A percentile compares a stretch with the other conserved stretches of the same genome.
phyloP scores from a whole-genome alignment of 2,113 vertebrate species.

The Chaetops frenatus region DNA sequence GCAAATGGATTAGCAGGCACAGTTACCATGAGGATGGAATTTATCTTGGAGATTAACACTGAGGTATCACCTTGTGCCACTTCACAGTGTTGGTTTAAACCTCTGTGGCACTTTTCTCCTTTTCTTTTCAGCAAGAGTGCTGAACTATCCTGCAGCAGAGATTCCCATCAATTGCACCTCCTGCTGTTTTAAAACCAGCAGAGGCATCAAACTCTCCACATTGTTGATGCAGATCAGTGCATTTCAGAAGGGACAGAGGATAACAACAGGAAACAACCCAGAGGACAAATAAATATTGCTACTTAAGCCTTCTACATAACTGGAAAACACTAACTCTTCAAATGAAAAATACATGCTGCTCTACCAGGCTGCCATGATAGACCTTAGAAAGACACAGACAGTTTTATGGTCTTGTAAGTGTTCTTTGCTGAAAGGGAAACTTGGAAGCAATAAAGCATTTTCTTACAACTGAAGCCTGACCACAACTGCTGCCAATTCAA shows the following conservation, averaged over 20 bases:
- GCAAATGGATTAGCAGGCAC: background rate
- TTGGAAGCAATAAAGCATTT: slow-evolving; percentile 47
- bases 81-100: background rate
- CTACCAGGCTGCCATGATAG: background rate
- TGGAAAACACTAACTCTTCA: background rate
- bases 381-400: background rate
- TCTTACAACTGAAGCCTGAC: slow-evolving; percentile 26
- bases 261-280: background rate
- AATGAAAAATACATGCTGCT: background rate
- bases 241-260: background rate
- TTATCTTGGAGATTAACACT: background rate
- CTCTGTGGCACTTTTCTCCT: background rate
- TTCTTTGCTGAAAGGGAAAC: slow-evolving; percentile 25
- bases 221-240: background rate
- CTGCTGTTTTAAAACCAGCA: background rate
- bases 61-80: background rate
- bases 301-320: background rate
- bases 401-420: background rate
- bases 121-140: background rate
- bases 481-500: slow-evolving; percentile 23
- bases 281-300: background rate
- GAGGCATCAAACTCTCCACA: background rate
- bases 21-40: background rate
- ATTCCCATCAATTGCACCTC: background rate
- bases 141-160: background rate